Evolutionary conservation across 2,888 invertebrate species (phyloP).

Genomic region (Latrodectus elegans): DNA sequence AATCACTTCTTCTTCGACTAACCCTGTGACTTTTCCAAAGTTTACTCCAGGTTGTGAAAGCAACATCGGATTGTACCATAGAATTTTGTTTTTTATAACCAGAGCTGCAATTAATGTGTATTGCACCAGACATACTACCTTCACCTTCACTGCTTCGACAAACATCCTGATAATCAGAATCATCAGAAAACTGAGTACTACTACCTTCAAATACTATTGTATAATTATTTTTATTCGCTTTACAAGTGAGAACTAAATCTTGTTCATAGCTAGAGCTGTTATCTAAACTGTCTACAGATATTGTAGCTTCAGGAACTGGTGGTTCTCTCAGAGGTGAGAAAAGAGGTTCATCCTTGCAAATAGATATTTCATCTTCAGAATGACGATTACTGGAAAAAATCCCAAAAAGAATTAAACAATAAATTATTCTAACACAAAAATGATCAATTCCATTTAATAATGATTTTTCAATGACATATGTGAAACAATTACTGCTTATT

Average conservation of each 20-base stretch:
- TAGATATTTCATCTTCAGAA: constrained; percentile 69
- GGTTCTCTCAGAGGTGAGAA: constrained; percentile 91
- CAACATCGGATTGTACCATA: constrained; percentile 91
- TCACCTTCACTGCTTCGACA: constrained; percentile 70
- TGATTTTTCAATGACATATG: too few relatives aligned
- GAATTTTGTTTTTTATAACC: constrained; percentile 78
- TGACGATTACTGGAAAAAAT: constrained; percentile 58
- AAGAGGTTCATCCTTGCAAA: constrained; percentile 77
- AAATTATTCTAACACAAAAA: not conserved
- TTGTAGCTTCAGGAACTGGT: constrained; percentile 78
- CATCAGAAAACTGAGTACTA: constrained; percentile 80
- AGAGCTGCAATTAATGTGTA: constrained; percentile 40
- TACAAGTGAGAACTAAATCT: constrained; percentile 91
- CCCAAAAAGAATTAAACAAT: not conserved
- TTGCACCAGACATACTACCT: constrained; percentile 55
- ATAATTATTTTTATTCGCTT: constrained; percentile 94
- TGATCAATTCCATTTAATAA: too few relatives aligned
- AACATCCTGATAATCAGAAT: constrained; percentile 82
- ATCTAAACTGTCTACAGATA: constrained; percentile 93
- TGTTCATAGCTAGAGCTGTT: constrained; percentile 87
- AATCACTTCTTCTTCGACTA: constrained; percentile 64
- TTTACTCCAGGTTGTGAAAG: constrained; percentile 92
- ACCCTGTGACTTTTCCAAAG: constrained; percentile 76
- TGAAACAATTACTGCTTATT: too few relatives aligned
- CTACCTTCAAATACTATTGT: constrained; percentile 93